Base-by-base conservation (phyloP, 2,113 vertebrate species). In the Mystacornis crossleyi region DNA sequence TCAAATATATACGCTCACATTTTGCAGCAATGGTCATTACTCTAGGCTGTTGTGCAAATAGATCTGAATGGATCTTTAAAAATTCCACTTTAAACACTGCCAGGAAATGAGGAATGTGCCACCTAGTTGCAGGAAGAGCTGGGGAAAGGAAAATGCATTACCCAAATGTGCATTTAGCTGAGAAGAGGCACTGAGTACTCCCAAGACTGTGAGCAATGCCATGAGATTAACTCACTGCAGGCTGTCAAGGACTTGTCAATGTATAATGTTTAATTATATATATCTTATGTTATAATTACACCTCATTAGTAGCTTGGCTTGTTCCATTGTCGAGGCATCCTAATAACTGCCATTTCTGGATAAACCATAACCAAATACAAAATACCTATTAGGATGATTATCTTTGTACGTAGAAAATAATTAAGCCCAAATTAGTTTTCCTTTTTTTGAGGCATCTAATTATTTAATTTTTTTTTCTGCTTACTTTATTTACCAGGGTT, bases 201-300 rank as follows among this genome's bases (percentile, higher is more conserved):
- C 53, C 58, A 81, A n/a, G 8, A 6, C 18, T 51, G 62, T 70
- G 67, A 93, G 88, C 50, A 84, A 55, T 47, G 61, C 43, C 21
- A 72, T 25, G 58, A 91, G 74, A 86, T 91, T 54, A 90, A n/a
- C 64, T 96, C 42, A 23, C 29, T 70, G 60, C 55, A 91, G 45
- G 54, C 69, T 90, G 70, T 65, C 73, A 79, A 81, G 75, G 66
- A 42, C 54, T 72, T 80, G 66, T 83, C 77, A 54, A 23, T 86
- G 86, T 50, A 57, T 42, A 78, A 72, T 53, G 54, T 87, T 80
- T 77, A 95, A 95, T 83, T 94, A 90, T 58, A 92, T 82, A 78
- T 84, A 79, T 87, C 51, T 83, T 77, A 34, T 38, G 74, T 67
- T 92, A 73, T 90, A 97, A 96, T 94, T 92, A 80, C 38, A 96